Evolutionary conservation across 2,797 vertebrate species (phyloP).

Genomic region (Podargus strigoides): DNA sequence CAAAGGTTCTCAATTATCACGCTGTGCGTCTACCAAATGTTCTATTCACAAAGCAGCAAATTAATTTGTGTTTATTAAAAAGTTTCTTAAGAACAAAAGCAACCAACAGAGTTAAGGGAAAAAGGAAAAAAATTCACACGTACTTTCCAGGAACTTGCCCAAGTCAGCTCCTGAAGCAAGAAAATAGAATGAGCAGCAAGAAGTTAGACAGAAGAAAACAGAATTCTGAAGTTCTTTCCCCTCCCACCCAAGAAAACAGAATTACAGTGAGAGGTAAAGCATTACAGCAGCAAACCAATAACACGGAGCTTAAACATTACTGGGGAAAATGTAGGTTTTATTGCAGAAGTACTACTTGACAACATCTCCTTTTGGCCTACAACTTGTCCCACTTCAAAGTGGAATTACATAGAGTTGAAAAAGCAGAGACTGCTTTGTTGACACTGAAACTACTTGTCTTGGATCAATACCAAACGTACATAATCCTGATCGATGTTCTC

Average conservation of each 20-base stretch:
- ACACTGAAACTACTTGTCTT: constrained; percentile 42
- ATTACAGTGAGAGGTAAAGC: background rate
- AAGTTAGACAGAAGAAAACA: constrained; percentile 8
- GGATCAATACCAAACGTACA: constrained; percentile 51
- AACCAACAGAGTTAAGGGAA: background rate
- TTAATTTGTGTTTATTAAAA: constrained; percentile 4
- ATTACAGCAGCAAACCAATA: background rate
- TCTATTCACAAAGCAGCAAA: background rate
- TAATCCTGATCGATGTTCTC: constrained; percentile 41
- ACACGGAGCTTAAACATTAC: background rate
- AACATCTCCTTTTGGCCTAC: background rate
- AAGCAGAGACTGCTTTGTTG: background rate
- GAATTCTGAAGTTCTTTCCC: background rate
- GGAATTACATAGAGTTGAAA: background rate
- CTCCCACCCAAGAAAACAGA: background rate
- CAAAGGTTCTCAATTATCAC: background rate
- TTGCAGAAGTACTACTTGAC: background rate
- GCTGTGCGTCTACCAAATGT: background rate
- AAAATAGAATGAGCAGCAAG: constrained; percentile 41
- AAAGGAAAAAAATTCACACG: constrained; percentile 7
- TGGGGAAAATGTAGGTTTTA: background rate
- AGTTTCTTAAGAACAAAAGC: constrained; percentile 14
- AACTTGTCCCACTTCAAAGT: background rate
- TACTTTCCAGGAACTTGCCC: constrained; percentile 61
- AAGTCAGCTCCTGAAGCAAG: constrained; percentile 64